Evolutionary conservation across 1,140 invertebrate genomes (phyloP).

Genomic region (Cherax destructor): DNA sequence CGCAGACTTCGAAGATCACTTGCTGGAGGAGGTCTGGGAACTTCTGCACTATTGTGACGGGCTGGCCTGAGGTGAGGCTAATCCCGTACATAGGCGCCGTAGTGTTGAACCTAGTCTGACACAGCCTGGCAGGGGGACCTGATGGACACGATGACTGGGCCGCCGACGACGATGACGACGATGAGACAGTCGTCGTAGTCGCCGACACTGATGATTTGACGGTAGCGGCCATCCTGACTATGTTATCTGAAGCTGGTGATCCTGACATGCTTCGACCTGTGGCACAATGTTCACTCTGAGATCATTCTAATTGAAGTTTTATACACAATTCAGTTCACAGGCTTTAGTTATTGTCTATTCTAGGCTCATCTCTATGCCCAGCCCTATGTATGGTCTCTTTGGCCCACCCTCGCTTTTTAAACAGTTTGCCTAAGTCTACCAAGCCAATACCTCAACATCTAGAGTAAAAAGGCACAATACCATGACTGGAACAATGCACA

Average conservation of each 20-base stretch:
- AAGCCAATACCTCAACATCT: too few relatives aligned
- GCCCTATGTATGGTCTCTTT: too few relatives aligned
- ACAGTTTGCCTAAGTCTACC: too few relatives aligned
- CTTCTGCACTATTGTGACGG: constrained; percentile 94
- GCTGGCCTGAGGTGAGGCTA: constrained; percentile 91
- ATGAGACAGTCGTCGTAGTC: neutral
- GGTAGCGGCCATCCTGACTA: constrained; percentile 27
- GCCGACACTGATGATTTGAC: constrained; percentile 16
- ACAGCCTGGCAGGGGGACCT: constrained; percentile 83
- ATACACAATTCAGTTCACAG: too few relatives aligned
- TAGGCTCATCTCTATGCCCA: too few relatives aligned
- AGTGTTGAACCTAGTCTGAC: constrained; percentile 92
- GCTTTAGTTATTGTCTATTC: too few relatives aligned
- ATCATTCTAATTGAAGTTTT: neutral
- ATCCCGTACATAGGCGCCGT: constrained; percentile 95
- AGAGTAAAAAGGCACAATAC: too few relatives aligned
- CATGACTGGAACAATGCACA: too few relatives aligned
- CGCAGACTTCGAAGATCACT: constrained; percentile 93
- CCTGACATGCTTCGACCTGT: constrained; percentile 41
- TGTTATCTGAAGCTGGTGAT: constrained; percentile 29
- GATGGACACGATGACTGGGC: constrained; percentile 1
- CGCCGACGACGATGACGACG: neutral
- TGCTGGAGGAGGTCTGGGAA: constrained; percentile 95
- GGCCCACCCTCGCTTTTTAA: too few relatives aligned
- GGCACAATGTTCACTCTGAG: neutral